A percentile compares a stretch with the other conserved stretches of the same genome.
phyloP scores from a whole-genome alignment of 2,113 vertebrate species.

The Numenius arquata region DNA sequence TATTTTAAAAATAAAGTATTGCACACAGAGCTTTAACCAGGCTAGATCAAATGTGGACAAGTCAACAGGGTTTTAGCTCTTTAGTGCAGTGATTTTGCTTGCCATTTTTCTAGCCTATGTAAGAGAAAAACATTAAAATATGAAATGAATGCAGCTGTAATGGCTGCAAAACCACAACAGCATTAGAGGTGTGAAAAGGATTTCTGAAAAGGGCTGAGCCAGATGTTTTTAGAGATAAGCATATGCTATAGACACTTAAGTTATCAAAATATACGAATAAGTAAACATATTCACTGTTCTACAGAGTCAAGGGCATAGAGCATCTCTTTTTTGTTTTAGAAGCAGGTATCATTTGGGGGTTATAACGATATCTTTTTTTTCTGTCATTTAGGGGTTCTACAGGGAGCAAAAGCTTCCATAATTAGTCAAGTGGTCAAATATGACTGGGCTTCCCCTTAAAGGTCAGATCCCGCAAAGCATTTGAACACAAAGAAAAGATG shows the following conservation, averaged over 20 bases:
- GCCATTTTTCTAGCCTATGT: neutral
- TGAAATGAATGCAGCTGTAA: rapidly evolving
- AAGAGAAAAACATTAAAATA: neutral
- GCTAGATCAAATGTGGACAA: neutral
- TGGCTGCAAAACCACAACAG: neutral
- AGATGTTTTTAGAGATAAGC: neutral
- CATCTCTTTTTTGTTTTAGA: neutral
- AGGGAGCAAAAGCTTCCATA: neutral
- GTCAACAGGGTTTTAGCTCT: neutral
- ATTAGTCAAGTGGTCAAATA: neutral
- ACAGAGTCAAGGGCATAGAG: neutral
- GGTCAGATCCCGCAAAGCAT: neutral
- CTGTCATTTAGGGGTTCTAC: neutral
- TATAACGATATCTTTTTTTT: neutral
- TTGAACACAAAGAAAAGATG: neutral
- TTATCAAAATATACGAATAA: neutral
- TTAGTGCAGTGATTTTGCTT: neutral
- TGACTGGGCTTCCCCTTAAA: neutral
- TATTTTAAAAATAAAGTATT: neutral
- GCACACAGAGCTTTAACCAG: neutral
- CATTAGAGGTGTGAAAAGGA: neutral
- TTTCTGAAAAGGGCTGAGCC: neutral
- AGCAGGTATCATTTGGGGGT: neutral
- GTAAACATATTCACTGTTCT: neutral
- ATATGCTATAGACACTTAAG: neutral